Evolutionary conservation across 2,113 vertebrate species (phyloP), one percentile per base, ranked within the genome.

Genomic region (Paramisgurnus dabryanus): DNA sequence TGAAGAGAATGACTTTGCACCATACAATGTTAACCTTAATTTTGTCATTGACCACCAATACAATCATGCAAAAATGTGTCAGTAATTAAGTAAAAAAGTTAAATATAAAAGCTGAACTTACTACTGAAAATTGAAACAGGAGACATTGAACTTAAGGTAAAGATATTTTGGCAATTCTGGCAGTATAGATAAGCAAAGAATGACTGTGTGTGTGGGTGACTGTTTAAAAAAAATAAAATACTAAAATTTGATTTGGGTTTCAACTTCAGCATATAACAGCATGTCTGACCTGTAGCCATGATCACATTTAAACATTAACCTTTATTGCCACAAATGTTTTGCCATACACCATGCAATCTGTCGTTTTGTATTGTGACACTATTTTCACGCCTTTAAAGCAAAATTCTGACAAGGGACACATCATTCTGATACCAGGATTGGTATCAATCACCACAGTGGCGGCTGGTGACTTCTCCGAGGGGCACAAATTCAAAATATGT

Each of bases 261-360:
- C 4, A 61, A 22, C 18, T 74, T 53, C 55, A 50, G 41, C 12
- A 61, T 50, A n/a, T 4, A n/a, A n/a, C 55, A 12, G 55, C n/a
- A 63, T 8, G 11, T 12, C 55, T 66, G 74, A 82, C 60, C 67
- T 71, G 50, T 9, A 60, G 49, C 47, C 68, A 53, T 55, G 49
- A 39, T 67, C 60, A 5, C 71, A 4, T 76, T 82, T 60, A 85
- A 80, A 82, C 61, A 80, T 82, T 67, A 85, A 79, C 83, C 18
- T 85, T 80, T 80, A 84, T 50, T 78, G 71, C 49, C 40, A 34
- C 68, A 71, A 75, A 75, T 40, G 22, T 1, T 34, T 34, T 67
- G 18, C 27, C 57, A 41, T 41, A 27, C 22, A 79, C 8, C 76
- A 70, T n/a, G n/a, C 3, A 7, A 10, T 2, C 7, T 57, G 22